Conservation (phyloP, 2,888 invertebrate genomes). For the Cephonodes hylas region DNA sequence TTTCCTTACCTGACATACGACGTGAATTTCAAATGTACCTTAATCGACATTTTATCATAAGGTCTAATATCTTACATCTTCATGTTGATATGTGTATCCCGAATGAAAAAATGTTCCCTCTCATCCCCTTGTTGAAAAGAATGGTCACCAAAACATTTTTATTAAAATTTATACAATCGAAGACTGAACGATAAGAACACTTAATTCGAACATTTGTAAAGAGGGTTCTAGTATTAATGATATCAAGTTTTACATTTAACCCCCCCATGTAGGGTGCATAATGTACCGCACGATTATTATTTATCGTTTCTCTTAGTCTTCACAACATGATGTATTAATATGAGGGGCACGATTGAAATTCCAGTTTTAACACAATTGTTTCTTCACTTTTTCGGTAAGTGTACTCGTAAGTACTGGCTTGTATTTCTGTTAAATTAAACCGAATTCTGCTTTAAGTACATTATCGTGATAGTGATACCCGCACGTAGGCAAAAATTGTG, state of each 20-base stretch:
- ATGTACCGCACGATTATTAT: constrained; percentile 17
- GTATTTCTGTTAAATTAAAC: too few relatives aligned
- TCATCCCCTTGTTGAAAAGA: background rate
- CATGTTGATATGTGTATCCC: background rate
- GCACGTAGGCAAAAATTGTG: too few relatives aligned
- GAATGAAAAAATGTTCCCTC: background rate
- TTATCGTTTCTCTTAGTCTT: constrained; percentile 3
- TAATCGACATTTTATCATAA: too few relatives aligned
- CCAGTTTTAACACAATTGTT: too few relatives aligned
- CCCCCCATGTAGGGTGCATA: constrained; percentile 34
- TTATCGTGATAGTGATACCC: too few relatives aligned
- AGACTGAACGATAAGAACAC: constrained; percentile 30
- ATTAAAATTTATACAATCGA: constrained; percentile 44
- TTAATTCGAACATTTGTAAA: constrained; percentile 43
- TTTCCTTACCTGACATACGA: too few relatives aligned
- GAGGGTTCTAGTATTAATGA: constrained; percentile 40
- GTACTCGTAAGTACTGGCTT: too few relatives aligned
- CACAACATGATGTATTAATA: constrained; percentile 1
- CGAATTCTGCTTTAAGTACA: too few relatives aligned
- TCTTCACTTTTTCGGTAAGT: too few relatives aligned
- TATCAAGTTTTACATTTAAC: constrained; percentile 38
- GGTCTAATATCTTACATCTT: too few relatives aligned
- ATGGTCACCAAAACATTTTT: constrained; percentile 23
- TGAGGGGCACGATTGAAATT: background rate
- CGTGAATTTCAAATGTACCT: too few relatives aligned